Conservation (phyloP, 2,113 vertebrate genomes). For the Pan paniscus region DNA sequence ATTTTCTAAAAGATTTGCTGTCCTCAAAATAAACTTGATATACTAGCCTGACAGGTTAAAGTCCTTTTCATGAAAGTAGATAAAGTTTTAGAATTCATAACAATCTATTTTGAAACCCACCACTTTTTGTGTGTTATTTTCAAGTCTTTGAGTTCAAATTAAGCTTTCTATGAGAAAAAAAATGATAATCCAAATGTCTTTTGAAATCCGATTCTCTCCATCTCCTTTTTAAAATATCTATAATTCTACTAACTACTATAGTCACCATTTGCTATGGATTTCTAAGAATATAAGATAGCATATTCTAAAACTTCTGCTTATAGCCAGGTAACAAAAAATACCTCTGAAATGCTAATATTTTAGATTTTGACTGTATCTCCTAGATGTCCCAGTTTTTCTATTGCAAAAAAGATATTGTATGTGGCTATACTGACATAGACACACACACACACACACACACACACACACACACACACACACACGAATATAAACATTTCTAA, state of each 20-base stretch:
- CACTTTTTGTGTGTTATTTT: neutral
- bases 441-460: accelerated
- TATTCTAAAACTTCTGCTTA: neutral
- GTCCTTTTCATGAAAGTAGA: neutral
- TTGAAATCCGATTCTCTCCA: neutral
- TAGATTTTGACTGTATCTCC: neutral
- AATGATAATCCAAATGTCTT: neutral
- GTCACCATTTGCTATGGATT: neutral
- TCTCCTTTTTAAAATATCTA: neutral
- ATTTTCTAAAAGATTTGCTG: neutral
- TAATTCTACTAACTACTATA: neutral
- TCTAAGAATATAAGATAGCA: neutral
- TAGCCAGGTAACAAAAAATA: neutral
- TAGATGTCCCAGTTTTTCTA: neutral
- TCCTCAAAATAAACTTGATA: neutral
- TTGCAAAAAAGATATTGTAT: neutral
- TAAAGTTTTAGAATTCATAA: neutral
- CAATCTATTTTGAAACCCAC: neutral
- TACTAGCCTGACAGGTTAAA: neutral
- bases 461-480: no score
- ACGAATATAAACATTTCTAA: neutral
- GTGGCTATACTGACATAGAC: neutral
- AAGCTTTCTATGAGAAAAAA: neutral
- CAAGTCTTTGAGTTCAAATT: neutral
- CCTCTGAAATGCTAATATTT: neutral